phyloP scores from a whole-genome alignment of 2,113 vertebrate species.

The Campylomormyrus tamandua region DNA sequence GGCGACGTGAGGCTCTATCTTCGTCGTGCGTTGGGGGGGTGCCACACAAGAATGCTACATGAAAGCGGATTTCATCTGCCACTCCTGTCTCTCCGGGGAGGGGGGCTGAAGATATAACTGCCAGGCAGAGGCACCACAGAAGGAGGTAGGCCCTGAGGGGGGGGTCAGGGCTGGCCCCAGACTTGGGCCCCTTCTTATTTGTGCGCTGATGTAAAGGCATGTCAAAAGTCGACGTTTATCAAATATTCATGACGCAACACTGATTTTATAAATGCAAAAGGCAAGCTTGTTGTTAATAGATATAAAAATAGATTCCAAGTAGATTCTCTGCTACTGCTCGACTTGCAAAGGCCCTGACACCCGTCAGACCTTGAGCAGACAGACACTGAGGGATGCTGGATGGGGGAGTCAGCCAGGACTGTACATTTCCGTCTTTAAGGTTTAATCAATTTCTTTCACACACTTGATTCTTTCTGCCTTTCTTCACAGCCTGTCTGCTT shows the following conservation, averaged over 20 bases:
- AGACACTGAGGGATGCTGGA: not conserved
- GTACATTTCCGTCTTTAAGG: not conserved
- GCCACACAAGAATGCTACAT: not conserved
- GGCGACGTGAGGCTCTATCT: not conserved
- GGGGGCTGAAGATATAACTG: not conserved
- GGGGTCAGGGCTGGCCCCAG: not conserved
- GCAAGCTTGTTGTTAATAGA: conserved; percentile 52
- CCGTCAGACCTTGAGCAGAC: not conserved
- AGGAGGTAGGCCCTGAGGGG: not conserved
- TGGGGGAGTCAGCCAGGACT: not conserved
- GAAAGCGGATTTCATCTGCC: not conserved
- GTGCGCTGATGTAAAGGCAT: conserved; percentile 4
- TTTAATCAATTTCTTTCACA: not conserved
- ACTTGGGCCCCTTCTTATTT: not conserved
- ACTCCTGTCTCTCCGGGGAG: not conserved
- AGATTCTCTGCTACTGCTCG: conserved; percentile 31
- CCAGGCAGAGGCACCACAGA: not conserved
- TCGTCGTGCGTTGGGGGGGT: not conserved
- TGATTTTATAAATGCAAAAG: conserved; percentile 38
- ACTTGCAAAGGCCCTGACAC: not conserved
- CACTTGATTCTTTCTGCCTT: not conserved
- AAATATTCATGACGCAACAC: conserved; percentile 31
- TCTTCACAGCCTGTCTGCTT: not conserved
- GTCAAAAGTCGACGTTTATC: conserved; percentile 37
- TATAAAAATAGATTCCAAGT: conserved; percentile 37